A percentile compares a stretch with the other conserved stretches of the same genome.
phyloP scores from a whole-genome alignment of 2,797 vertebrate species.

The Tenualosa ilisha region DNA sequence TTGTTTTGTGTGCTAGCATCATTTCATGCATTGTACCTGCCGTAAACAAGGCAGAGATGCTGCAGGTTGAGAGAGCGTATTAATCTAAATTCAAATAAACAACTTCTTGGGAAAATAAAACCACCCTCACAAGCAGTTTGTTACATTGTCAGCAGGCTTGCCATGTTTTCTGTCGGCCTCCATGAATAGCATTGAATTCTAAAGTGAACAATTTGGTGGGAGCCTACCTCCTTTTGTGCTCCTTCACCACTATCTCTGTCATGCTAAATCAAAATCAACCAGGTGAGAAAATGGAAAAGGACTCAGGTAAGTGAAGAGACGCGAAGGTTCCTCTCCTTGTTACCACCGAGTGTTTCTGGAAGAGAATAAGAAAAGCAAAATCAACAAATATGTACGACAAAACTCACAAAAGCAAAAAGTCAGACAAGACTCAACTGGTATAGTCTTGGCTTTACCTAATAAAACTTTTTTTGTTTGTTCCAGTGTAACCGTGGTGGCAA shows the following conservation, averaged over 20 bases:
- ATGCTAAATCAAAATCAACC: constrained; percentile 37
- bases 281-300: constrained; percentile 20
- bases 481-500: not conserved
- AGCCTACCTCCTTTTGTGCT: constrained; percentile 28
- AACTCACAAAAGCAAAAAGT: not conserved
- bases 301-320: not conserved
- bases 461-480: not conserved
- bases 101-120: not conserved
- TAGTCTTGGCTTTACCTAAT: not conserved
- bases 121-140: not conserved
- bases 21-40: not conserved
- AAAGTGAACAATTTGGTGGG: not conserved
- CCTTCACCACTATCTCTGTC: constrained; percentile 29
- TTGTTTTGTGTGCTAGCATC: not conserved
- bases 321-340: not conserved
- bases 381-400: not conserved
- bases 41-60: not conserved
- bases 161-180: not conserved
- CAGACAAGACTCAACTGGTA: not conserved
- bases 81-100: not conserved
- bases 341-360: not conserved
- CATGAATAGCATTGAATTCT: constrained; percentile 14
- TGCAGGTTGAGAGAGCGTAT: not conserved
- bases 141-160: not conserved
- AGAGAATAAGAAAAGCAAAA: not conserved